phyloP scores from a whole-genome alignment of 2,888 invertebrate genomes.

The Tipula confusa region DNA sequence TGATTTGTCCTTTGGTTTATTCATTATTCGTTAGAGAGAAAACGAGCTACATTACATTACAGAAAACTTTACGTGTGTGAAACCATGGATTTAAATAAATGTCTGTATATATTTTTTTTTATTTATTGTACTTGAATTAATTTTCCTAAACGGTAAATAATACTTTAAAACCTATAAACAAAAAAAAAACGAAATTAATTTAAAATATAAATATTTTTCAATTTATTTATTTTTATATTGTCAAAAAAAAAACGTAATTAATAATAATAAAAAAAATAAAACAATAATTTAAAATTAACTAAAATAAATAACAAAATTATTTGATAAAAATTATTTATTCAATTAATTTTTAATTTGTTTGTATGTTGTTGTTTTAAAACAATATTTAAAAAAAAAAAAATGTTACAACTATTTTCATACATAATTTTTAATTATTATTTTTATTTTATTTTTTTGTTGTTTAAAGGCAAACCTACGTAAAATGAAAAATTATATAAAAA shows the following conservation, averaged over 20 bases:
- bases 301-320: slow-evolving; percentile 25
- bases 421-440: background rate
- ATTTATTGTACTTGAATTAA: background rate
- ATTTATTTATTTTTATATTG: slow-evolving; percentile 5
- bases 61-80: background rate
- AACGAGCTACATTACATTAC: background rate
- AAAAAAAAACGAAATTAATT: background rate
- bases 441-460: no score
- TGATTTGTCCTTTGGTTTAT: background rate
- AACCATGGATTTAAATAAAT: background rate
- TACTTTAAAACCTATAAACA: background rate
- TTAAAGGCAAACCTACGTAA: background rate
- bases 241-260: background rate
- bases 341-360: background rate
- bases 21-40: background rate
- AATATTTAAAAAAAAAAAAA: background rate
- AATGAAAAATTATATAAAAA: background rate
- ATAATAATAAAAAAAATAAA: background rate
- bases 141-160: no score
- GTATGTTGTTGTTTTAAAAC: background rate
- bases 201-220: slow-evolving; percentile 20
- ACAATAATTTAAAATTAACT: slow-evolving; percentile 13
- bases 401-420: background rate
- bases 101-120: background rate
- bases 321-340: slow-evolving; percentile 5